A percentile compares a stretch with the other conserved stretches of the same genome.
These are phyloP conservation scores for Cathartes aura DNA, from an alignment of 2,113 vertebrate species.

Conservation along the genomic window DNA sequence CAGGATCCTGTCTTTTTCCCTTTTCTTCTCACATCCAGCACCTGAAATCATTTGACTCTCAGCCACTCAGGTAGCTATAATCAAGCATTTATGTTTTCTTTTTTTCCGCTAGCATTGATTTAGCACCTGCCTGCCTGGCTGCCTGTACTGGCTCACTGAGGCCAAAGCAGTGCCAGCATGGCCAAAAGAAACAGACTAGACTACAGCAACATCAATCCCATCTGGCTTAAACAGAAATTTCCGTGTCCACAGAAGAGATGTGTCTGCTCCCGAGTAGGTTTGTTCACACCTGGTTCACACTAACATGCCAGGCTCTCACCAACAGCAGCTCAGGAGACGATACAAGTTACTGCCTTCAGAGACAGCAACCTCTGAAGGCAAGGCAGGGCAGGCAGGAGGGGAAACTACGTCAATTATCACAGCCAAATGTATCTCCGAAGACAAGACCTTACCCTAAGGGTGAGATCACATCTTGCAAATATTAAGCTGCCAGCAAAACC, in stretches of 20 bases:
- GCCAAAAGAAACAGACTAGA: not conserved
- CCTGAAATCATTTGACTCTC: not conserved
- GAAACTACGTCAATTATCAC: not conserved
- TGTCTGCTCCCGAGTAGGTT: not conserved
- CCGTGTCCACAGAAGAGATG: rapidly evolving
- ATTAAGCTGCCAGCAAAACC: not conserved
- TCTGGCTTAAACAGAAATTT: not conserved
- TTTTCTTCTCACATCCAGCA: not conserved
- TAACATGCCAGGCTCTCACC: not conserved
- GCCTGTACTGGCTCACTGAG: rapidly evolving
- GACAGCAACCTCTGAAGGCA: not conserved
- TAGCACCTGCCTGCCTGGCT: not conserved
- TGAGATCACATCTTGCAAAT: not conserved
- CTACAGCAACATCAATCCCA: not conserved
- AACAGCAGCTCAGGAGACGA: not conserved
- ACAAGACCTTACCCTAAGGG: not conserved
- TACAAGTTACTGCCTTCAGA: not conserved
- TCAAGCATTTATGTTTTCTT: not conserved
- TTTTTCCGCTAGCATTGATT: not conserved
- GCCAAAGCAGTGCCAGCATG: not conserved
- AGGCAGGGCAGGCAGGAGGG: rapidly evolving
- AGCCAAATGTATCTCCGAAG: not conserved
- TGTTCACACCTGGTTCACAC: not conserved
- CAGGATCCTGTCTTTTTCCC: not conserved
- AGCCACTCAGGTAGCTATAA: not conserved